Conservation (phyloP, 2,797 vertebrate genomes). For the Sternarchorhynchus goeldii region DNA sequence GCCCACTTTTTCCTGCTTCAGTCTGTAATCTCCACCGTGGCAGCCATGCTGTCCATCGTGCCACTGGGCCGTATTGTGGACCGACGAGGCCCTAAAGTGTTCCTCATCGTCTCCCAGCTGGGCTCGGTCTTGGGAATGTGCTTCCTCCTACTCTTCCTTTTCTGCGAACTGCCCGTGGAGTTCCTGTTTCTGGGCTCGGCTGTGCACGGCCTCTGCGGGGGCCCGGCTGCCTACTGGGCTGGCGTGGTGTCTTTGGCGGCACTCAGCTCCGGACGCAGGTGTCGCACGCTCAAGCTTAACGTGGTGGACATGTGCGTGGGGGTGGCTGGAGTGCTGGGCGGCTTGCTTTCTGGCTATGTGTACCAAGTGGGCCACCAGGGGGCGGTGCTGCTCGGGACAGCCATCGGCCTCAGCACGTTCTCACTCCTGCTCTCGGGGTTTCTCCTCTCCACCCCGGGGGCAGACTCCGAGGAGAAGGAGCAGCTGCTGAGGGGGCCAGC, state of each 20-base stretch:
- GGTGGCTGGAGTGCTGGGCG: slow-evolving; percentile 58
- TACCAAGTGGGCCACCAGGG: slow-evolving; percentile 56
- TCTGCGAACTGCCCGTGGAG: slow-evolving; percentile 55
- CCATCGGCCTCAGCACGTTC: slow-evolving; percentile 41
- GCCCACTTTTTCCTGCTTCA: slow-evolving; percentile 61
- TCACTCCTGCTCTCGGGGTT: slow-evolving; percentile 56
- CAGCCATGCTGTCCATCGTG: slow-evolving; percentile 56
- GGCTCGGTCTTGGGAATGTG: slow-evolving; percentile 59
- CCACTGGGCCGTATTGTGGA: slow-evolving; percentile 54
- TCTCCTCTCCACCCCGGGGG: slow-evolving; percentile 45
- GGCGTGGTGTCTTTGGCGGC: slow-evolving; percentile 56
- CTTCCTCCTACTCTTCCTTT: slow-evolving; percentile 54
- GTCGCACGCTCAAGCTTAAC: slow-evolving; percentile 63
- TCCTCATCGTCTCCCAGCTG: slow-evolving; percentile 58
- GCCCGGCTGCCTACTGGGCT: slow-evolving; percentile 61
- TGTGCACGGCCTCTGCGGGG: slow-evolving; percentile 60
- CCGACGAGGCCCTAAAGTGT: slow-evolving; percentile 53
- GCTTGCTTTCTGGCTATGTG: slow-evolving; percentile 59
- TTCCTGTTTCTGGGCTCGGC: slow-evolving; percentile 55
- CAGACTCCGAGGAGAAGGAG: slow-evolving; percentile 9
- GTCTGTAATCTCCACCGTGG: slow-evolving; percentile 48
- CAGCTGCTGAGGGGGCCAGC: neutral
- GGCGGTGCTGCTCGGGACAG: slow-evolving; percentile 46
- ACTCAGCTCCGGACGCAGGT: slow-evolving; percentile 48
- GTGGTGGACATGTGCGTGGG: slow-evolving; percentile 59